These are phyloP conservation scores for Drosophila glabriapex DNA, from an alignment of 2,888 invertebrate genomes.

Conservation along the genomic window DNA sequence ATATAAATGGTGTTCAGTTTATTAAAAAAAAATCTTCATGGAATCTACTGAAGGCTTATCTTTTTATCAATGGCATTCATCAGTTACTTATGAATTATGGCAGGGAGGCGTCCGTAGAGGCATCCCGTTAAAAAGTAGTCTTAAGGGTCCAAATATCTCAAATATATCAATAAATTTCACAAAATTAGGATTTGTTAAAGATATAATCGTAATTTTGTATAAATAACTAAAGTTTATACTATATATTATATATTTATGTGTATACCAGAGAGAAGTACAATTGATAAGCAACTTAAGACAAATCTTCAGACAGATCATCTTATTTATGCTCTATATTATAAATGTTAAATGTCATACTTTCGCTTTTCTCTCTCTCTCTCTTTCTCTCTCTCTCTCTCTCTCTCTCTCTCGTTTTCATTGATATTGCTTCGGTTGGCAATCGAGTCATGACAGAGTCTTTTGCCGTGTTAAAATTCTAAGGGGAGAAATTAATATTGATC, in stretches of 20 bases:
- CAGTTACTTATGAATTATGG: constrained; percentile 27
- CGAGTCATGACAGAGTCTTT: background rate
- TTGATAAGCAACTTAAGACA: constrained; percentile 4
- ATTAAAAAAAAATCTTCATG: constrained; percentile 45
- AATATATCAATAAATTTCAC: constrained; percentile 21
- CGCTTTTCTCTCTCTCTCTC: background rate
- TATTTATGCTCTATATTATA: background rate
- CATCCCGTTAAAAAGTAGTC: constrained; percentile 16
- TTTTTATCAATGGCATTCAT: constrained; percentile 23
- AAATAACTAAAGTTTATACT: constrained; percentile 19
- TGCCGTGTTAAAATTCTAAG: constrained; percentile 4
- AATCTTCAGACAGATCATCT: constrained; percentile 8
- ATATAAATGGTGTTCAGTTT: constrained; percentile 51
- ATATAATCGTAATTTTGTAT: constrained; percentile 14
- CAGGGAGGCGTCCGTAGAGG: constrained; percentile 9
- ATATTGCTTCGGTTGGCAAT: constrained; percentile 8
- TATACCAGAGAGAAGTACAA: constrained; percentile 24
- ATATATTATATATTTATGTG: constrained; percentile 6
- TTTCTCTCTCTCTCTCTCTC: background rate
- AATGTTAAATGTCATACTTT: constrained; percentile 4
- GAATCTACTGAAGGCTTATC: constrained; percentile 27
- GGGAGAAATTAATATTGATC: constrained; percentile 2
- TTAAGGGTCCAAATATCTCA: constrained; percentile 16
- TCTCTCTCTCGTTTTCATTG: background rate
- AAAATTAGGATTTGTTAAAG: constrained; percentile 5